These are phyloP conservation scores for Gambusia holbrooki DNA, from an alignment of 2,113 vertebrate species.

Conservation along the genomic window DNA sequence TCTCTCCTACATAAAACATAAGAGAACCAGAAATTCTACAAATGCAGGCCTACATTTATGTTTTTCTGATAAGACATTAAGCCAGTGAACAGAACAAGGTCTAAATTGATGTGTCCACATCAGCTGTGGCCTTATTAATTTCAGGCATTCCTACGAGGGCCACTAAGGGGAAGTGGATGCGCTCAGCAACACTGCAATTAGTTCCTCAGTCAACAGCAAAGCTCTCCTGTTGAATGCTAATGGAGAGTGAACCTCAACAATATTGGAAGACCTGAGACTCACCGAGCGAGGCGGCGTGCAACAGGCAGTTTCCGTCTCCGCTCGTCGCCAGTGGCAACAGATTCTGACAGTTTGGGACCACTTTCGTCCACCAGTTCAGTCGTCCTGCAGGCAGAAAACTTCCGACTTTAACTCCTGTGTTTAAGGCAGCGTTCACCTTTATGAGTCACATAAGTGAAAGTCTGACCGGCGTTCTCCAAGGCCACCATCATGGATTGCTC, in stretches of 20 bases:
- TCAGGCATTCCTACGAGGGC: slow-evolving; percentile 34
- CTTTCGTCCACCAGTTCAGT: slow-evolving; percentile 95
- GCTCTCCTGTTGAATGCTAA: slow-evolving; percentile 44
- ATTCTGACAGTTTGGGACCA: slow-evolving; percentile 90
- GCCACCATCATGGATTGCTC: slow-evolving; percentile 98
- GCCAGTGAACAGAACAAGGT: not conserved
- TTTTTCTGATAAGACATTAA: slow-evolving; percentile 5
- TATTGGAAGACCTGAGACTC: slow-evolving; percentile 42
- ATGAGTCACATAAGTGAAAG: not conserved
- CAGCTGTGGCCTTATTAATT: slow-evolving; percentile 43
- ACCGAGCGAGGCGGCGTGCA: slow-evolving; percentile 96
- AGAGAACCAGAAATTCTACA: not conserved
- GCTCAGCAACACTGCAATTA: slow-evolving; percentile 46
- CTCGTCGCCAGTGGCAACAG: slow-evolving; percentile 94
- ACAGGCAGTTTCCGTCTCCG: slow-evolving; percentile 94
- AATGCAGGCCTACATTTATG: not conserved
- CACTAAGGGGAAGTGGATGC: slow-evolving; percentile 30
- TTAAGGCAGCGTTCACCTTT: too few species aligned
- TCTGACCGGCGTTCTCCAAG: slow-evolving; percentile 92
- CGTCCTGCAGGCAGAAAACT: slow-evolving; percentile 81
- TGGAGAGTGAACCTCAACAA: slow-evolving; percentile 8
- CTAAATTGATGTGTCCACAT: slow-evolving; percentile 28
- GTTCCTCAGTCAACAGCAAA: slow-evolving; percentile 38
- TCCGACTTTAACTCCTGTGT: not conserved
- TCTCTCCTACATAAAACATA: not conserved